Evolutionary conservation across 2,113 vertebrate genomes (phyloP).

Genomic region (Sander lucioperca): DNA sequence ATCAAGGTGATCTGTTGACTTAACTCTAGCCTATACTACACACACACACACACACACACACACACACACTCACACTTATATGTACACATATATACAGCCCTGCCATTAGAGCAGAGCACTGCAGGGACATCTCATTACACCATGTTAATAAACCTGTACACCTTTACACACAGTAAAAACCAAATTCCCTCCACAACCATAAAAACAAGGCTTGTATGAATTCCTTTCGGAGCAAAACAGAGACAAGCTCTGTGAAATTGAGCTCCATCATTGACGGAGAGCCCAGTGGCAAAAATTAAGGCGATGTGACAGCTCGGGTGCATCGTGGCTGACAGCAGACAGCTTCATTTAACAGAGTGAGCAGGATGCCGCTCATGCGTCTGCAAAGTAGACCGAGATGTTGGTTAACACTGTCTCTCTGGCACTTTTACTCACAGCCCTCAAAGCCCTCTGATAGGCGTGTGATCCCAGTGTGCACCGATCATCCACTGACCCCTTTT

Average conservation of each 20-base stretch:
- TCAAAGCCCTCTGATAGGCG: constrained; percentile 39
- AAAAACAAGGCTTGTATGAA: neutral
- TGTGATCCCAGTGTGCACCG: constrained; percentile 11
- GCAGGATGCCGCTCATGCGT: constrained; percentile 13
- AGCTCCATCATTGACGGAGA: constrained; percentile 14
- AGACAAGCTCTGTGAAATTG: neutral
- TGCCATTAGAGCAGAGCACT: constrained; percentile 56
- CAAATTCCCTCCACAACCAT: constrained; percentile 9
- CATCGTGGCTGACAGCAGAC: constrained; percentile 61
- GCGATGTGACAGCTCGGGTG: constrained; percentile 55
- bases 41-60: constrained; percentile 33
- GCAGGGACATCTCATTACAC: constrained; percentile 64
- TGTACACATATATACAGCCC: neutral
- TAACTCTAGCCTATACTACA: constrained; percentile 27
- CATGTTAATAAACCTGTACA: constrained; percentile 24
- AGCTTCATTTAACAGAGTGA: constrained; percentile 58
- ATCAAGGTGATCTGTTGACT: constrained; percentile 68
- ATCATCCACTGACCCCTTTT: neutral
- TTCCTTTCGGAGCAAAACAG: neutral
- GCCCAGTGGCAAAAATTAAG: constrained; percentile 53
- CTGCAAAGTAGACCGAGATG: constrained; percentile 28
- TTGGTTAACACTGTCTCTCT: constrained; percentile 15
- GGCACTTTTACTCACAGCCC: constrained; percentile 38
- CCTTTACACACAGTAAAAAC: constrained; percentile 15
- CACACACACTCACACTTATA: neutral